These are phyloP conservation scores for Strix uralensis DNA, from an alignment of 2,113 vertebrate genomes.

Conservation along the genomic window DNA sequence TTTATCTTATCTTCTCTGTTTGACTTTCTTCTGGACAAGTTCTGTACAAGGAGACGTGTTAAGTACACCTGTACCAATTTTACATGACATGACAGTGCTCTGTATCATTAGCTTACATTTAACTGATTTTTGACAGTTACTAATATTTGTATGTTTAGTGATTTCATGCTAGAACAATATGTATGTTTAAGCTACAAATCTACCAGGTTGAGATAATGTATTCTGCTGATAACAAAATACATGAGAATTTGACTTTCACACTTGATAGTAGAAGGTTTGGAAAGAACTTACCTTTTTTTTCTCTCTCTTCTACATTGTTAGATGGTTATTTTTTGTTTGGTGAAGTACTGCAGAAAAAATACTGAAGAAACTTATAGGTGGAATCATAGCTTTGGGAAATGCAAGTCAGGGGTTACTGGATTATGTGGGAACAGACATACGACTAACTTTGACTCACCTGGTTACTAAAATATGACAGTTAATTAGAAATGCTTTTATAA, in stretches of 20 bases:
- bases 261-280: too few species aligned
- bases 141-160: background rate
- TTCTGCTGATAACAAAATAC: background rate
- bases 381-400: background rate
- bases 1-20: background rate
- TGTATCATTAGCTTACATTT: background rate
- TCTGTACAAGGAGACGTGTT: background rate
- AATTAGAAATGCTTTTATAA: background rate
- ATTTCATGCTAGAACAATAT: background rate
- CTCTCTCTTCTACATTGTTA: background rate
- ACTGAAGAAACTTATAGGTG: background rate
- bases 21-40: background rate
- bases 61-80: background rate
- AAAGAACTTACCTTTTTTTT: background rate
- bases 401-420: background rate
- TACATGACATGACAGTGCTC: background rate
- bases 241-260: background rate
- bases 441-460: background rate
- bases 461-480: background rate
- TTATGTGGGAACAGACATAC: background rate
- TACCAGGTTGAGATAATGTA: background rate
- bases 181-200: background rate
- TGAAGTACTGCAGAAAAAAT: background rate
- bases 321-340: background rate
- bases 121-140: background rate